Base-by-base conservation (phyloP, 92 coral and sea anemone genomes). In the Paragorgia papillata region DNA sequence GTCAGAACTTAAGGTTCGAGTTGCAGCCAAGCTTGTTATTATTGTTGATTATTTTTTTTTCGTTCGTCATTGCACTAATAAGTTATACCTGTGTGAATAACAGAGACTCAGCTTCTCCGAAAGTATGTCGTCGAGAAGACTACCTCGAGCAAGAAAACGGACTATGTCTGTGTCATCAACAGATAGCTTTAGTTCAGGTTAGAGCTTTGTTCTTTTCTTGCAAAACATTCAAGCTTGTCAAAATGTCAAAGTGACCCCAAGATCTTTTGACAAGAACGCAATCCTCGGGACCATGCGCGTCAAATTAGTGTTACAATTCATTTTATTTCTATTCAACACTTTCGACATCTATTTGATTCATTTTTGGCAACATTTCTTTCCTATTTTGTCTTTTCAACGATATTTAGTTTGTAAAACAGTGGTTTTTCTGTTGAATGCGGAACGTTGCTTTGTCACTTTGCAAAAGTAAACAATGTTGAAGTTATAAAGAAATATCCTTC, bases 171-270 rank as follows among this genome's bases (percentile, higher is more conserved):
- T 95, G 39, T 91, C 99, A 62, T 95, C 99, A 25, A 91, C 97
- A 49, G 99, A 95, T 86, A 95, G 99, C 78, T 95, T 90, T 75
- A 95, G 99, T 70, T 91, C 99, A 95, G 99, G 99, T 95, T 96
- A 89, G 81, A 70, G 62, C 71, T 62, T 57, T 59, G 32, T 3
- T 56, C 73, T 21, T 44, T 20, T 68, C 40, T 44, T 44, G 20
- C 59, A 26, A 30, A 34, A 34, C 75, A 44, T 22, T 20, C 30
- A 48, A 39, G 26, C 29, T 20, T 68, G 40, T 54, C 75, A 44
- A 48, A 49, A n/a, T n/a, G n/a, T n/a, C n/a, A n/a, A n/a, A n/a
- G n/a, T n/a, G 54, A 44, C 54, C 73, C 26, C 73, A 66, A 40
- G 37, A 44, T 44, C 58, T 44, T 33, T 39, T 27, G 57, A 49